Base-by-base conservation (phyloP, 2,797 vertebrate species). In the Tragopan temminckii region DNA sequence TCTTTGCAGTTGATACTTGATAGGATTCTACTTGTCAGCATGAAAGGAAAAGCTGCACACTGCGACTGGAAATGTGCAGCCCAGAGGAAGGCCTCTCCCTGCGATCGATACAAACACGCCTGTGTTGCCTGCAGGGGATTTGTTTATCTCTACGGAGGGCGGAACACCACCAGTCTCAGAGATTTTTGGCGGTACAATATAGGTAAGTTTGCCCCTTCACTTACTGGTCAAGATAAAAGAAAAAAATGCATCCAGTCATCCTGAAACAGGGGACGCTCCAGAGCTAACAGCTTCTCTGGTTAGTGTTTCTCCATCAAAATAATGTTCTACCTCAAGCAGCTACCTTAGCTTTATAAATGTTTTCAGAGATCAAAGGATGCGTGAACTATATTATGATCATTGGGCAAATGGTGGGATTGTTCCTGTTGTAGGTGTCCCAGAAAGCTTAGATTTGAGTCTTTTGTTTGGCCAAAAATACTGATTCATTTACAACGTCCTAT, bases 111-210 rank as follows among this genome's bases (percentile, higher is more conserved):
- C 72, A 99, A 98, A 52, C 99, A 99, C 1, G 98, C 98, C 61
- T 98, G 98, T 93, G 98, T 97, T 92, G 78, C 94, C 35, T 97
- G 95, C 27, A 85, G 97, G 21, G 98, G 97, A 31, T 77, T 97
- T 12, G 94, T 99, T 25, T 99, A 98, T 31, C 23, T 99, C 71
- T 94, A 98, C 36, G 98, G 98, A 33, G 99, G 99, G 43, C 93
- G 98, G 48, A 94, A 95, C 88, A 97, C 63, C 89, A 58, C 89
- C 90, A 89, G 80, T 9, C 96, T 98, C 61, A 93, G 97, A 50
- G 99, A 99, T 96, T 98, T 99, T 94, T 99, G 99, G 99, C 97
- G 97, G 48, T 99, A 99, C 97, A 96, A 82, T 25, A 96, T 98
- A 8, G 98, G 99, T 99, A 97, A 98, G 98, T 64, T 35, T 79